Evolutionary conservation across 2,888 invertebrate species (phyloP).

Genomic region (Ophioninae sp.): DNA sequence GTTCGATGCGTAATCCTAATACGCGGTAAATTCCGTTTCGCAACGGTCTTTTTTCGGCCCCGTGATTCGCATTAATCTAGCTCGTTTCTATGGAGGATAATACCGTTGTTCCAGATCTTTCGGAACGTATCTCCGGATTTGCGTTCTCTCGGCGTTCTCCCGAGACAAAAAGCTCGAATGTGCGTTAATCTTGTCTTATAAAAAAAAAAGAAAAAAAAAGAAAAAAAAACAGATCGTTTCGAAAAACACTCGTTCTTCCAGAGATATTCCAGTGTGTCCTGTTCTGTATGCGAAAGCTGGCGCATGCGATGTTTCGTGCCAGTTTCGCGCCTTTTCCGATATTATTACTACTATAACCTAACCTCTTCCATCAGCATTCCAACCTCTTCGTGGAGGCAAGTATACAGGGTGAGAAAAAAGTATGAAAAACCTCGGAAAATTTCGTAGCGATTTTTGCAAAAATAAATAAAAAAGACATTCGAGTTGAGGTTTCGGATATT

Average conservation of each 20-base stretch:
- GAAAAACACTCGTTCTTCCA: neutral
- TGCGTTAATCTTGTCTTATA: neutral
- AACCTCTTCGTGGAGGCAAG: too few species aligned
- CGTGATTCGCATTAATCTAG: conserved; percentile 18
- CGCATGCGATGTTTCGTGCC: conserved; percentile 68
- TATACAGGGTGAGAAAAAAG: too few species aligned
- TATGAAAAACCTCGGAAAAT: too few species aligned
- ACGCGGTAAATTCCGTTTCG: conserved; percentile 52
- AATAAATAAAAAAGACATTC: too few species aligned
- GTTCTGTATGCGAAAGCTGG: conserved; percentile 58
- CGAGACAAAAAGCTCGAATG: neutral
- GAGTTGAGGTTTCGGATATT: too few species aligned
- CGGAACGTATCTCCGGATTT: conserved; percentile 4
- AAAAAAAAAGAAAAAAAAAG: neutral
- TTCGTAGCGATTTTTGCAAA: too few species aligned
- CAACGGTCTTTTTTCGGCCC: conserved; percentile 35
- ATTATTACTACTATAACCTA: too few species aligned
- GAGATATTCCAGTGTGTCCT: conserved; percentile 27
- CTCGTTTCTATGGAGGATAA: conserved; percentile 31
- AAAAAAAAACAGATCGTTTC: too few species aligned
- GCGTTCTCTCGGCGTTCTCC: neutral
- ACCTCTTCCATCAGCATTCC: too few species aligned
- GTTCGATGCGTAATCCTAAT: conserved; percentile 38
- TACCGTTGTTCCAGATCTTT: conserved; percentile 42
- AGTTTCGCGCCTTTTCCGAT: conserved; percentile 44